These are phyloP conservation scores for Onthophagus sagittarius DNA, from an alignment of 2,888 invertebrate genomes.

Conservation along the genomic window DNA sequence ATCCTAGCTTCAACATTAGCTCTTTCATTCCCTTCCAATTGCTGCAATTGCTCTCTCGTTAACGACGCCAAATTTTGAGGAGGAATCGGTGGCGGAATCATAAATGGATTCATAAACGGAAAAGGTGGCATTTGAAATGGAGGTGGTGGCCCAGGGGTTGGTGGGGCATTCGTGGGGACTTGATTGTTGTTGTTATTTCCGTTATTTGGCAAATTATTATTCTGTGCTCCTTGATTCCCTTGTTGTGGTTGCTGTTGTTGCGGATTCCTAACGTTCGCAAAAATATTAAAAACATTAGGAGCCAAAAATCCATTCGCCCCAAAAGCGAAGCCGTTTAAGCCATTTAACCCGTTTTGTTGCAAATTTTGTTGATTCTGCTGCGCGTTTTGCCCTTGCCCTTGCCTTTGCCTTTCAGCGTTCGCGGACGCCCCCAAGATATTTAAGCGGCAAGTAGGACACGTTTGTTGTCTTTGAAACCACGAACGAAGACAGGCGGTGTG, in stretches of 20 bases:
- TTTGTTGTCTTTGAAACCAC: constrained; percentile 99
- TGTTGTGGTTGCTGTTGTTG: constrained; percentile 36
- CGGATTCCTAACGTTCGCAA: constrained; percentile 32
- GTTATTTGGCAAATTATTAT: constrained; percentile 16
- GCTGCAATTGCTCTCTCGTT: constrained; percentile 76
- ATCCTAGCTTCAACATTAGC: constrained; percentile 88
- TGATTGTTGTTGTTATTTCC: constrained; percentile 25
- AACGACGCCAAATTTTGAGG: constrained; percentile 72
- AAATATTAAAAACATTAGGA: constrained; percentile 30
- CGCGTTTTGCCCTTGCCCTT: constrained; percentile 22
- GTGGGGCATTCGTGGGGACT: constrained; percentile 16
- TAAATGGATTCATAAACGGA: constrained; percentile 53
- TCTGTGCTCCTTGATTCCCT: constrained; percentile 26
- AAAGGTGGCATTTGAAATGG: constrained; percentile 55
- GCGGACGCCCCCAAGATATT: constrained; percentile 59
- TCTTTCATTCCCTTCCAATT: constrained; percentile 87
- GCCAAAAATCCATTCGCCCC: constrained; percentile 24
- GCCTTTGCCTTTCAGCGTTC: constrained; percentile 25
- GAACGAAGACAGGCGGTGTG: constrained; percentile 95
- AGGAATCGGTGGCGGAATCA: constrained; percentile 72
- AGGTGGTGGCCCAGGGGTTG: constrained; percentile 43
- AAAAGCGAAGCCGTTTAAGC: constrained; percentile 35
- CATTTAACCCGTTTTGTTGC: constrained; percentile 28
- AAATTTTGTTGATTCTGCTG: constrained; percentile 23
- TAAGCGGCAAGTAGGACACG: constrained; percentile 96